A percentile compares a stretch with the other conserved stretches of the same genome.
These are phyloP conservation scores for Melanotaenia parkinsoni DNA, from an alignment of 2,797 vertebrate genomes.

Conservation along the genomic window DNA sequence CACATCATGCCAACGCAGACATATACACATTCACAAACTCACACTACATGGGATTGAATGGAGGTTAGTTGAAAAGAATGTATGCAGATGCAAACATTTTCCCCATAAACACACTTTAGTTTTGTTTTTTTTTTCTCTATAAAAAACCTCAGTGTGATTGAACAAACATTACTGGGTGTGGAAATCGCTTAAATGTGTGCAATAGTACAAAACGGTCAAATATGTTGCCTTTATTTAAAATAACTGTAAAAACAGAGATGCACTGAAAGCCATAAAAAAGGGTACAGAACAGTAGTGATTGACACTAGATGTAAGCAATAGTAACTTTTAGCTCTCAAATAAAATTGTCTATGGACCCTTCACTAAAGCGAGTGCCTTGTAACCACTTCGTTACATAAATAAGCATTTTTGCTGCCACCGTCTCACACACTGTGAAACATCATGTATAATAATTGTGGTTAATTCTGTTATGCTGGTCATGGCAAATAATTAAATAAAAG, in stretches of 20 bases:
- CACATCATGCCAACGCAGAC: conserved; percentile 28
- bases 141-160: neutral
- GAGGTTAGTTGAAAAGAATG: conserved; percentile 6
- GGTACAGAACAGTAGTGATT: neutral
- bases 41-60: conserved; percentile 31
- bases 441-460: neutral
- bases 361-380: neutral
- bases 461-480: neutral
- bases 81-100: neutral
- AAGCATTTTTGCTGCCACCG: neutral
- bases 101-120: neutral
- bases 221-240: neutral
- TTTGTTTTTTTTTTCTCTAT: neutral
- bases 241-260: neutral
- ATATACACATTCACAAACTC: conserved; percentile 29
- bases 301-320: neutral
- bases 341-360: neutral
- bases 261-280: neutral
- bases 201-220: neutral
- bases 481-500: neutral
- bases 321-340: neutral
- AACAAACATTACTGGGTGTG: neutral
- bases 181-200: neutral
- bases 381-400: neutral
- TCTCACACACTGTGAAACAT: neutral